phyloP scores from a whole-genome alignment of 2,888 invertebrate genomes.

The Ophion ellenae region DNA sequence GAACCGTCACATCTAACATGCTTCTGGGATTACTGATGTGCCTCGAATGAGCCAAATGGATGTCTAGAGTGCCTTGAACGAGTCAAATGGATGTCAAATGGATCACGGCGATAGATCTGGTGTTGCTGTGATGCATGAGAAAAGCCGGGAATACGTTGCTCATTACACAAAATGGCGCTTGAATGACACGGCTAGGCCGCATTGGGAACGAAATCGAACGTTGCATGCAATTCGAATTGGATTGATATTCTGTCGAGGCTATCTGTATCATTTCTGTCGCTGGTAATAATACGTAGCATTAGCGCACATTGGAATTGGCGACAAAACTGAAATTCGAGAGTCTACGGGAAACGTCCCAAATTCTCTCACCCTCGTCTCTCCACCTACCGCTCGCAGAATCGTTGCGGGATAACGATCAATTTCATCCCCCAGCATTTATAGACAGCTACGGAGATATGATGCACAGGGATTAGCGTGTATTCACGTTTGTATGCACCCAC shows the following conservation, averaged over 20 bases:
- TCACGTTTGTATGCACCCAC: background rate
- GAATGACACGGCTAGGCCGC: background rate
- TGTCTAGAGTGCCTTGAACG: background rate
- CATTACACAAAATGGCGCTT: background rate
- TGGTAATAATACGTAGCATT: constrained; percentile 2
- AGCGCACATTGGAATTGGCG: constrained; percentile 21
- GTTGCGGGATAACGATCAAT: constrained; percentile 49
- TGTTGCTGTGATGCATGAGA: too few relatives aligned
- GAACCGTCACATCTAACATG: background rate
- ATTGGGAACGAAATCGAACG: background rate
- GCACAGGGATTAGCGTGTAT: background rate
- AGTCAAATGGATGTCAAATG: too few relatives aligned
- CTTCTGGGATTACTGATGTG: background rate
- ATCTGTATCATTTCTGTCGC: constrained; percentile 1
- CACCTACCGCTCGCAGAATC: constrained; percentile 27
- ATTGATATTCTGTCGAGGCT: background rate
- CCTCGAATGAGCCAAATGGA: background rate
- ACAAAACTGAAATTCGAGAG: constrained; percentile 31
- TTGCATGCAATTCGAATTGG: background rate
- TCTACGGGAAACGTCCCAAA: constrained; percentile 1
- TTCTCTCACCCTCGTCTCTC: constrained; percentile 20
- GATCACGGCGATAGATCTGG: too few relatives aligned
- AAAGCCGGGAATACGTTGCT: background rate
- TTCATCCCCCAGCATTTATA: constrained; percentile 38
- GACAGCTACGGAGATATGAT: background rate